Conservation (phyloP, 2,113 vertebrate genomes). For the Amphiprion ocellaris region DNA sequence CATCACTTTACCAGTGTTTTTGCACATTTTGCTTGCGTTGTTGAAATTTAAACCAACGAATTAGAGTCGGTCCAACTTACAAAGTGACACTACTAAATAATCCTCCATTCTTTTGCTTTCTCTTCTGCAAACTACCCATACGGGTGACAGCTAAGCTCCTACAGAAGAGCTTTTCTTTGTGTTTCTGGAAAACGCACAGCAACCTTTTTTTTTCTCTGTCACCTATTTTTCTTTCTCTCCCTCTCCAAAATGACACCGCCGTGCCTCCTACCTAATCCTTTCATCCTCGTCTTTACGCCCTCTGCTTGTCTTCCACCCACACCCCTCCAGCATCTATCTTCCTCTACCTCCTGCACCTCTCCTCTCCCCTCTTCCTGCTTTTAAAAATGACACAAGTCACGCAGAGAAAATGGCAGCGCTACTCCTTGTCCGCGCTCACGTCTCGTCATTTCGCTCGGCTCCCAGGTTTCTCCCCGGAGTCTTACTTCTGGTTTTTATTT, state of each 20-base stretch:
- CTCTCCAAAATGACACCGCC: slow-evolving; percentile 42
- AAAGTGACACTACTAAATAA: slow-evolving; percentile 8
- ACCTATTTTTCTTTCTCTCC: slow-evolving; percentile 39
- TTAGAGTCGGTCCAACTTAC: not conserved
- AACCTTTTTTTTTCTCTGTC: slow-evolving; percentile 27
- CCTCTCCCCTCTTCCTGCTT: slow-evolving; percentile 27
- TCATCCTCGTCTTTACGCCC: slow-evolving; percentile 65
- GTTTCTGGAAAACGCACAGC: slow-evolving; percentile 10
- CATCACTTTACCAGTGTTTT: not conserved
- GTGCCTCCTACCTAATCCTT: slow-evolving; percentile 69
- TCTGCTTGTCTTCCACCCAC: slow-evolving; percentile 54
- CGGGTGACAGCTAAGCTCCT: slow-evolving; percentile 8
- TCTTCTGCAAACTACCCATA: slow-evolving; percentile 20
- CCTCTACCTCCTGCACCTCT: slow-evolving; percentile 42
- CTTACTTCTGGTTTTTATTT: slow-evolving; percentile 54
- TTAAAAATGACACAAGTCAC: slow-evolving; percentile 57
- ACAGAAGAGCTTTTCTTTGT: slow-evolving; percentile 17
- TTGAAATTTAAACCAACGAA: slow-evolving; percentile 1
- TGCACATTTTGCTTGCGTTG: not conserved
- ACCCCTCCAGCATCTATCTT: slow-evolving; percentile 47
- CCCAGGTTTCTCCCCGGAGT: slow-evolving; percentile 50
- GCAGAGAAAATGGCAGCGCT: slow-evolving; percentile 31
- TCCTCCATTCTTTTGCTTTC: not conserved
- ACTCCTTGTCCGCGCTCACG: slow-evolving; percentile 27
- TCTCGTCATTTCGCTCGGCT: slow-evolving; percentile 49